Percentiles rank a stretch among this genome's conserved stretches.
phyloP scores from a whole-genome alignment of 2,113 vertebrate species.

The Actinemys pallida region DNA sequence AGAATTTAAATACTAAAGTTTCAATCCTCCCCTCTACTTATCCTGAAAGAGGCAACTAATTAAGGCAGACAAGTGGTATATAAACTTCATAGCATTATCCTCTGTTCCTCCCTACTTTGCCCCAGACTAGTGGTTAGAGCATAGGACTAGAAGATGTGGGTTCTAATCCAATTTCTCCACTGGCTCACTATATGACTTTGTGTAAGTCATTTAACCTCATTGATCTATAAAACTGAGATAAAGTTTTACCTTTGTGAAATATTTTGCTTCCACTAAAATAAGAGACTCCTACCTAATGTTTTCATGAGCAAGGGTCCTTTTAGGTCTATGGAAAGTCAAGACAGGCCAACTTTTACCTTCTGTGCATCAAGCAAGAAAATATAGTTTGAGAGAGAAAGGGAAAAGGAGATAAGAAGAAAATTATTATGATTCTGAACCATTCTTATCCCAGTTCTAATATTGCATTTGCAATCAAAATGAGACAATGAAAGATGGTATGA shows the following conservation, averaged over 20 bases:
- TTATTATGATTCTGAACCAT: background rate
- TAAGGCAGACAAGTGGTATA: background rate
- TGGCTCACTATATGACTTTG: background rate
- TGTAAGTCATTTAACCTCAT: background rate
- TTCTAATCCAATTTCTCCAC: background rate
- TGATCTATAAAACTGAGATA: background rate
- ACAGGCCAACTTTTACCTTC: constrained; percentile 15
- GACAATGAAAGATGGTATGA: constrained; percentile 52
- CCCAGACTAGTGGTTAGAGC: background rate
- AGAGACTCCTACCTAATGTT: background rate
- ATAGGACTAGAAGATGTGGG: background rate
- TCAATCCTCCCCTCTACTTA: background rate
- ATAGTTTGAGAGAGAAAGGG: background rate
- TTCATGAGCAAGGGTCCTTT: background rate
- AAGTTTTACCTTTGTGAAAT: background rate
- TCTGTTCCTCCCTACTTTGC: background rate
- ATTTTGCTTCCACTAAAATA: background rate
- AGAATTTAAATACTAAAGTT: accelerated
- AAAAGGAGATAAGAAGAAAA: background rate
- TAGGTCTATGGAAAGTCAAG: background rate
- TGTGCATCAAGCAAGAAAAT: background rate
- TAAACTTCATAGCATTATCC: background rate
- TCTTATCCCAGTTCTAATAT: background rate
- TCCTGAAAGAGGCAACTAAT: background rate
- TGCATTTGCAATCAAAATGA: background rate